Percentiles rank a stretch among this genome's conserved stretches.
phyloP scores from a whole-genome alignment of 2,888 invertebrate species.

The Zele albiditarsus region DNA sequence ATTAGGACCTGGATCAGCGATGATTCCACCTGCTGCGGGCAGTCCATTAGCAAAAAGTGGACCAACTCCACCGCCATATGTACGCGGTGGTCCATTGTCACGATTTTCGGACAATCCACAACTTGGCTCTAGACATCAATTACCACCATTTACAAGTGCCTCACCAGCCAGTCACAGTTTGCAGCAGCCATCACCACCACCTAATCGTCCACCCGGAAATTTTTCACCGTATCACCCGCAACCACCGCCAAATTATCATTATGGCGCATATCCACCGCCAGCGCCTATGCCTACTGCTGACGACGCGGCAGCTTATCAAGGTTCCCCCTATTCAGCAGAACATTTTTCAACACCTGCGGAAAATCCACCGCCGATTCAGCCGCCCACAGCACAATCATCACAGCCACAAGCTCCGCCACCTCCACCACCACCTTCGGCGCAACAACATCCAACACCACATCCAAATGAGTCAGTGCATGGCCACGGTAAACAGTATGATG shows the following conservation, averaged over 20 bases:
- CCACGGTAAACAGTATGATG: constrained; percentile 71
- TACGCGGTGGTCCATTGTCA: constrained; percentile 66
- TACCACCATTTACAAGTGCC: constrained; percentile 66
- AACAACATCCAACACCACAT: constrained; percentile 36
- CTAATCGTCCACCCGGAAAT: constrained; percentile 67
- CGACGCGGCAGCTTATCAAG: constrained; percentile 72
- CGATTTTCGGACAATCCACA: constrained; percentile 60
- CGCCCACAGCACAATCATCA: constrained; percentile 55
- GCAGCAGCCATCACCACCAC: constrained; percentile 70
- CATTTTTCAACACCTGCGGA: constrained; percentile 57
- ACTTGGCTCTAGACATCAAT: constrained; percentile 60
- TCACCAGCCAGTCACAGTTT: constrained; percentile 62
- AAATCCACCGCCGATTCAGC: constrained; percentile 52
- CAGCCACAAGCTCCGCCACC: constrained; percentile 50
- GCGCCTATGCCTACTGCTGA: constrained; percentile 71
- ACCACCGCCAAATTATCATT: constrained; percentile 73
- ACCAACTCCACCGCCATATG: constrained; percentile 69
- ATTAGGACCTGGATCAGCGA: constrained; percentile 63
- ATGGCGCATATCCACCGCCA: constrained; percentile 72
- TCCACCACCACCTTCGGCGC: constrained; percentile 37
- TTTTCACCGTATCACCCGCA: constrained; percentile 73
- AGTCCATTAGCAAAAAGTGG: constrained; percentile 70
- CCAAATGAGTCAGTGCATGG: constrained; percentile 50
- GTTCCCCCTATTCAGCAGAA: constrained; percentile 67
- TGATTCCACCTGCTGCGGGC: constrained; percentile 70